phyloP scores from a whole-genome alignment of 2,888 invertebrate genomes.

The Coremacera marginata region DNA sequence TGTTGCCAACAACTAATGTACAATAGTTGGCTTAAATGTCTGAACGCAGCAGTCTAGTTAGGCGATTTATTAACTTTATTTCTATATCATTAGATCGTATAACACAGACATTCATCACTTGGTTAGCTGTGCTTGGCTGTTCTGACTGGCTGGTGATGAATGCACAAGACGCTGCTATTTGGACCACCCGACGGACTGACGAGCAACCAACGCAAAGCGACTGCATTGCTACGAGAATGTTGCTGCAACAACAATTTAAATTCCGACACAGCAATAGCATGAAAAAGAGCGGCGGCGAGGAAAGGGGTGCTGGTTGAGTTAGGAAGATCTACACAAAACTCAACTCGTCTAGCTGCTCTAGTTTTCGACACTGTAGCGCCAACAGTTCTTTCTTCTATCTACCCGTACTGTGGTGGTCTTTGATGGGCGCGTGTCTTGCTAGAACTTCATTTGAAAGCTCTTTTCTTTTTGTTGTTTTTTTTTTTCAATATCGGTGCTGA shows the following conservation, averaged over 20 bases:
- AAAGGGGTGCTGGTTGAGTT: background rate
- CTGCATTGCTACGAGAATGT: background rate
- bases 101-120: constrained; percentile 67
- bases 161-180: background rate
- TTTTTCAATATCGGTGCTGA: constrained; percentile 45
- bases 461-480: constrained; percentile 43
- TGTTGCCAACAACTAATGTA: constrained; percentile 5
- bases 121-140: constrained; percentile 42
- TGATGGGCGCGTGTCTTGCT: constrained; percentile 1
- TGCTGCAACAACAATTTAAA: background rate
- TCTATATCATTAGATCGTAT: constrained; percentile 68
- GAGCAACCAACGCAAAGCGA: constrained; percentile 19
- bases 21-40: constrained; percentile 11
- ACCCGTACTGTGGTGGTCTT: constrained; percentile 7
- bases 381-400: constrained; percentile 5
- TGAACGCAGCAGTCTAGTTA: constrained; percentile 55
- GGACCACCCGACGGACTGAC: background rate
- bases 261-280: background rate
- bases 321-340: background rate
- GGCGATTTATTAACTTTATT: constrained; percentile 68
- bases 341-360: constrained; percentile 39
- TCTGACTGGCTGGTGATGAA: constrained; percentile 34
- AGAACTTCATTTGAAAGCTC: constrained; percentile 41
- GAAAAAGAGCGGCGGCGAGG: background rate
- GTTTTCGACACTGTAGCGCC: background rate